phyloP scores from a whole-genome alignment of 2,113 vertebrate species.

The Falco punctatus region DNA sequence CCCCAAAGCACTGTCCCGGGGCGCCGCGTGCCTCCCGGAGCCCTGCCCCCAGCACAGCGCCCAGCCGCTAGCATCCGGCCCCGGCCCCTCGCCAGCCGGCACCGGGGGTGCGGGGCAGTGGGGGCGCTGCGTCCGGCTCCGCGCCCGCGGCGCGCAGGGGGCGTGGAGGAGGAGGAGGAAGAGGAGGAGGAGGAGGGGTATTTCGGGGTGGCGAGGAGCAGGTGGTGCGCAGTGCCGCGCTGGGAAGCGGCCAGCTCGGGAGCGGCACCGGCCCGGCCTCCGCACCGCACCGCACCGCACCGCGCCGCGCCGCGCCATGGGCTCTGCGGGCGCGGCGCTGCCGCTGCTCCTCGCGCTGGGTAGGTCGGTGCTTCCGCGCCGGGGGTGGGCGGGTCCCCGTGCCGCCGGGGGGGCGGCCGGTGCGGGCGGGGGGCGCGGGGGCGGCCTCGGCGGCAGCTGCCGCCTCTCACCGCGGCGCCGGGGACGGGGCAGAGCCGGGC shows the following conservation, averaged over 20 bases:
- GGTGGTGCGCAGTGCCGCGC: conserved; percentile 17
- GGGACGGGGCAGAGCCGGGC: background rate
- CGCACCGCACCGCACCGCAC: background rate
- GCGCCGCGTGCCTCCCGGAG: too few relatives aligned
- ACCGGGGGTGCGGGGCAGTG: rapidly evolving
- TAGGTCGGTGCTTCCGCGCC: too few relatives aligned
- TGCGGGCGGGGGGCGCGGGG: background rate
- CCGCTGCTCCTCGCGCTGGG: background rate
- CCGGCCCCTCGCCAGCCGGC: background rate
- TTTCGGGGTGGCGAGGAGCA: conserved; percentile 31
- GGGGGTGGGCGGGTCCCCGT: too few relatives aligned
- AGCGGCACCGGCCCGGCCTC: rapidly evolving
- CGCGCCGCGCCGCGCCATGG: conserved; percentile 28
- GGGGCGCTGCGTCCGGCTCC: background rate
- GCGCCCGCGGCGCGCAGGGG: background rate
- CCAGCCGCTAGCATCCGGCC: background rate
- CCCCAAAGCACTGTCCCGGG: background rate
- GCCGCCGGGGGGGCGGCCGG: background rate
- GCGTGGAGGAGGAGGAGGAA: background rate
- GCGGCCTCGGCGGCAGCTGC: background rate
- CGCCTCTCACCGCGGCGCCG: background rate
- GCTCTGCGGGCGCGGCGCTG: background rate
- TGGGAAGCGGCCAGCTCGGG: background rate
- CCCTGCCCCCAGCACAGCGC: background rate
- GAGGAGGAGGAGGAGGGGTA: background rate